A percentile compares a stretch with the other conserved stretches of the same genome.
phyloP scores from a whole-genome alignment of 2,797 vertebrate genomes.

The Artibeus jamaicensis region DNA sequence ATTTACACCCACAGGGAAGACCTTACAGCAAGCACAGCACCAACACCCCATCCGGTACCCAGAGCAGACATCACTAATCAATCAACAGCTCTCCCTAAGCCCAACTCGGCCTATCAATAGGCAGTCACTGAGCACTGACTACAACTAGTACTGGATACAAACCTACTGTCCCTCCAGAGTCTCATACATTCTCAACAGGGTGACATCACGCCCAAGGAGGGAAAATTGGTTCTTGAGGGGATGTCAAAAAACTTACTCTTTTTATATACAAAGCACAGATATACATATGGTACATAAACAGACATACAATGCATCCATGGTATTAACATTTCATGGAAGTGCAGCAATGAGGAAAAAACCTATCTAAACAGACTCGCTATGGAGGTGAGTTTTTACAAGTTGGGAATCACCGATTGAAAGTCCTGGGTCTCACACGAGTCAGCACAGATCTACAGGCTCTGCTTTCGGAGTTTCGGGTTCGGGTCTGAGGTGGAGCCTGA shows the following conservation, averaged over 20 bases:
- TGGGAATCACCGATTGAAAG: neutral
- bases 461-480: neutral
- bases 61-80: neutral
- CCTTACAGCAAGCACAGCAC: neutral
- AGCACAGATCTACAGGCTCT: neutral
- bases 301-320: accelerated
- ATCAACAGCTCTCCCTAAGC: neutral
- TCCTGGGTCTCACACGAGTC: neutral
- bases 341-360: neutral
- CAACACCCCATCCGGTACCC: neutral
- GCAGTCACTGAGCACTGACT: neutral
- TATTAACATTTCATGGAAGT: neutral
- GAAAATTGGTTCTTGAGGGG: neutral
- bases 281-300: neutral
- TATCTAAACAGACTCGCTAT: neutral
- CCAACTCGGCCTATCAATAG: neutral
- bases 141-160: accelerated
- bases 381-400: neutral
- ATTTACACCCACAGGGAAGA: neutral
- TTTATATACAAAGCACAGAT: neutral
- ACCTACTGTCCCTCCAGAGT: neutral
- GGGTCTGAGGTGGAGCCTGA: neutral
- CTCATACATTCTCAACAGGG: neutral
- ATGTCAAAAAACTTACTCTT: neutral
- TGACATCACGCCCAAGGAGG: neutral